These are phyloP conservation scores for Vipera latastei DNA, from an alignment of 2,797 vertebrate genomes.

Conservation along the genomic window DNA sequence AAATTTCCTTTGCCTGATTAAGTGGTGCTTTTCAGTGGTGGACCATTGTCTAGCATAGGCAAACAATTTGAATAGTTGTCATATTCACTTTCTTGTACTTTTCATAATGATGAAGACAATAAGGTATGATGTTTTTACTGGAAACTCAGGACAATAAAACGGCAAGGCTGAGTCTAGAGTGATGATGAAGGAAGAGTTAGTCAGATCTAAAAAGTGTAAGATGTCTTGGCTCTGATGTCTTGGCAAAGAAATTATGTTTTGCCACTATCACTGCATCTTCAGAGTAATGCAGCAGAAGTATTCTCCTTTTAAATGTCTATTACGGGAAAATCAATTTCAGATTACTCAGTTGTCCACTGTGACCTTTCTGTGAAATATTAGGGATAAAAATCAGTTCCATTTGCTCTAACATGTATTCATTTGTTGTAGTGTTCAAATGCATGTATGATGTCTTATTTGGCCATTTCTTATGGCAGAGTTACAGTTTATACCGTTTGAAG, in stretches of 20 bases:
- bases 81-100: not conserved
- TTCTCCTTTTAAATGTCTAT: not conserved
- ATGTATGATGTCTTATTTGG: not conserved
- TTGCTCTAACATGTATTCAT: not conserved
- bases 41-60: not conserved
- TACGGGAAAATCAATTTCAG: not conserved
- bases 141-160: not conserved
- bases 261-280: not conserved
- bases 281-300: not conserved
- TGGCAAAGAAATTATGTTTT: not conserved
- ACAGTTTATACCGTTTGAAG: not conserved
- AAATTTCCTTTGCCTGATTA: not conserved
- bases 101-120: not conserved
- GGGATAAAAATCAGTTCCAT: not conserved
- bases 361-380: not conserved
- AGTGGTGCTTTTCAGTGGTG: not conserved
- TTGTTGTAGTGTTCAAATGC: not conserved
- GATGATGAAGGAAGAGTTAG: not conserved
- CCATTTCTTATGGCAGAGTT: not conserved
- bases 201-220: not conserved
- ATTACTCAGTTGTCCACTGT: not conserved
- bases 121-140: not conserved
- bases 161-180: not conserved
- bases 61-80: not conserved
- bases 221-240: not conserved